Percentiles rank a stretch among this genome's conserved stretches.
phyloP scores from a whole-genome alignment of 2,888 invertebrate species.

The Latheticus oryzae region DNA sequence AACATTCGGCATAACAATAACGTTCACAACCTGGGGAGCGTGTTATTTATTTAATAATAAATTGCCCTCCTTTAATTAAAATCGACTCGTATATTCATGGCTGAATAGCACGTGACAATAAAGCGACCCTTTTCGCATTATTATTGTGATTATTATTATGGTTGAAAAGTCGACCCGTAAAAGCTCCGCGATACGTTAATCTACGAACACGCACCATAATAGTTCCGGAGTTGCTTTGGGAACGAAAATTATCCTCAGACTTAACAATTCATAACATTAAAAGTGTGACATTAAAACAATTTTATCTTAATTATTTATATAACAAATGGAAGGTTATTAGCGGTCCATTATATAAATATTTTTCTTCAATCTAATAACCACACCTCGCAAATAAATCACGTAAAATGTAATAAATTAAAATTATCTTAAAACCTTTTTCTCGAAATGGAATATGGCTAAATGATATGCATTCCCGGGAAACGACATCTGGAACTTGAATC shows the following conservation, averaged over 20 bases:
- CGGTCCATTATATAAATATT: too few species aligned
- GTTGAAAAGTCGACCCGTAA: slow-evolving; percentile 14
- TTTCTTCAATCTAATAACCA: too few species aligned
- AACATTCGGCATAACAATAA: slow-evolving; percentile 24
- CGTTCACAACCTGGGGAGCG: neutral
- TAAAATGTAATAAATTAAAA: too few species aligned
- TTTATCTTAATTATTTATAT: slow-evolving; percentile 19
- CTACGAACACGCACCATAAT: slow-evolving; percentile 24
- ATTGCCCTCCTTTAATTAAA: slow-evolving; percentile 27
- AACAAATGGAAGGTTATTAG: too few species aligned
- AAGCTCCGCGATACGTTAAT: slow-evolving; percentile 23
- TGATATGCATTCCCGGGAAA: too few species aligned
- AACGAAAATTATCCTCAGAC: slow-evolving; percentile 17
- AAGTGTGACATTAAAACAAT: slow-evolving; percentile 9
- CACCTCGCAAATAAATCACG: too few species aligned
- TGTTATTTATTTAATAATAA: slow-evolving; percentile 31
- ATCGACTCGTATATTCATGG: slow-evolving; percentile 25
- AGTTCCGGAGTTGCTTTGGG: slow-evolving; percentile 17
- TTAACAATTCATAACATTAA: too few species aligned
- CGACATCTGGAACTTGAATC: too few species aligned
- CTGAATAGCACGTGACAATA: slow-evolving; percentile 31
- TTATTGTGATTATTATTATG: slow-evolving; percentile 21
- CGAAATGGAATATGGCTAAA: too few species aligned
- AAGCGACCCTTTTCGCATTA: slow-evolving; percentile 29
- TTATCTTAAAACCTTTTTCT: too few species aligned